phyloP scores from a whole-genome alignment of 2,797 vertebrate species.

The Thamnophis elegans region DNA sequence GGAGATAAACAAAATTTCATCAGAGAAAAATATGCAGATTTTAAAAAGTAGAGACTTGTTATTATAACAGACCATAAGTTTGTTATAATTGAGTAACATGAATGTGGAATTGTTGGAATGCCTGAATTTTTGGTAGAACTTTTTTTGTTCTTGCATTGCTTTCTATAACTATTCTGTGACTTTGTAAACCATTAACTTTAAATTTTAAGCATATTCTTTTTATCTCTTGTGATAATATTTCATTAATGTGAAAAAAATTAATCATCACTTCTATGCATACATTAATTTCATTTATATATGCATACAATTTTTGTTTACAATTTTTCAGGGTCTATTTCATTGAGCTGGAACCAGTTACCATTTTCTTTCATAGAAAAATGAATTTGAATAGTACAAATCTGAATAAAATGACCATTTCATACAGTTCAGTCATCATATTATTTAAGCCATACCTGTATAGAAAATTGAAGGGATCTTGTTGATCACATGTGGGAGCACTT shows the following conservation, averaged over 20 bases:
- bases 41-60: neutral
- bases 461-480: neutral
- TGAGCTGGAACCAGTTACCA: neutral
- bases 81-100: neutral
- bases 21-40: neutral
- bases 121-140: neutral
- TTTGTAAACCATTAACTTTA: neutral
- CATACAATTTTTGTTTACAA: neutral
- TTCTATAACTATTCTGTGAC: neutral
- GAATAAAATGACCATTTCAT: neutral
- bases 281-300: neutral
- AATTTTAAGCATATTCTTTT: neutral
- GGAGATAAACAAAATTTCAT: neutral
- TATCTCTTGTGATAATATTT: neutral
- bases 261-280: neutral
- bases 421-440: neutral
- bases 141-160: neutral
- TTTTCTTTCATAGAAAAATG: neutral
- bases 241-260: neutral
- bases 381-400: neutral
- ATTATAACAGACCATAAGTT: neutral
- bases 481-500: neutral
- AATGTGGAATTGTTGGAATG: neutral
- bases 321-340: neutral
- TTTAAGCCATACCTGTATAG: neutral